Base-by-base conservation (phyloP, 2,888 invertebrate genomes). In the Ochropacha duplaris region DNA sequence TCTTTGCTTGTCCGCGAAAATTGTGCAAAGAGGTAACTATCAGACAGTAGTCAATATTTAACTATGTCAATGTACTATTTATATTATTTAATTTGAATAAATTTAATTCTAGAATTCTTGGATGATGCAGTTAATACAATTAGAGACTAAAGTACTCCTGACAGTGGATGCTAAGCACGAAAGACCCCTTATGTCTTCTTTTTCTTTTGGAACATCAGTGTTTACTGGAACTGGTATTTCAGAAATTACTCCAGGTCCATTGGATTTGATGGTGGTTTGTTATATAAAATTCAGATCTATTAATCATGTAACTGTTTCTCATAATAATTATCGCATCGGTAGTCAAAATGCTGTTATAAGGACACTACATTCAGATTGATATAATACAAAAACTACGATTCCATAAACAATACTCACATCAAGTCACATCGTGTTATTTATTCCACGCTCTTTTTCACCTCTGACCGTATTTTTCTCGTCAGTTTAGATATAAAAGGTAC, bases 141-240 rank as follows among this genome's bases (percentile, higher is more conserved):
- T 84, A 86, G 92, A 92, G 74, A 91, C 92, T 14, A 90, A 90
- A 62, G 81, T 90, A 39, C 87, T 86, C 22, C 78, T 87, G 64
- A 83, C 84, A 0, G 78, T 72, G 9, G 76, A 83, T 0, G 88
- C 92, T 0, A 86, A 84, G 22, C 91, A 92, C 58, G 92, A 90
- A 59, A 75, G 65, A 1, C 87, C 87, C 0, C 56, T 81, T 36
- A 56, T 76, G 14, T 76, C 90, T 0, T 75, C 91, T 0, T 73
- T 89, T 11, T 69, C 78, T 8, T 88, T 91, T 36, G 92, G 92
- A 0, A 84, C 90, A 0, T 72, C 89, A 0, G 79, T 88, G 2
- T 87, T 92, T 54, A 88, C 88, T 5, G 87, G 86, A 3, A 78
- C 81, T 8, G 92, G 92, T 0, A 71, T 67, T 6, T 74, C 85